Percentiles rank a stretch among this genome's conserved stretches.
These are phyloP conservation scores for Daubentonia madagascariensis DNA, from an alignment of 2,113 vertebrate genomes.

Conservation along the genomic window DNA sequence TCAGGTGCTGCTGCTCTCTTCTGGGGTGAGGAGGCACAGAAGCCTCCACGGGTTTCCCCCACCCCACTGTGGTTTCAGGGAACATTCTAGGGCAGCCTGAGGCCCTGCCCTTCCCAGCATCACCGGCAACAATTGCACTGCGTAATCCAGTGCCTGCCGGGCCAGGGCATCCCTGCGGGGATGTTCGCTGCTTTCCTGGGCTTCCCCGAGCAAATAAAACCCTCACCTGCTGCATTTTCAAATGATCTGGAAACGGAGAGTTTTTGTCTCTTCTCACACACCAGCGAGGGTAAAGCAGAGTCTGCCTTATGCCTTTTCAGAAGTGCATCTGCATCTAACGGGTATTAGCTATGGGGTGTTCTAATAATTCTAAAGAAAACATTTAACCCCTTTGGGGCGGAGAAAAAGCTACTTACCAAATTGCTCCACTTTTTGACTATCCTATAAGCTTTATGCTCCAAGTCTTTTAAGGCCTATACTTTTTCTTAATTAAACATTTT, in stretches of 20 bases:
- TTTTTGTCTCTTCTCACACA: no score
- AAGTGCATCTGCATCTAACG: neutral
- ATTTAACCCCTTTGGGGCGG: neutral
- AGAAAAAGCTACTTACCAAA: neutral
- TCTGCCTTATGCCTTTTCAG: neutral
- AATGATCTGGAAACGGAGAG: neutral
- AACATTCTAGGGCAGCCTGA: no score
- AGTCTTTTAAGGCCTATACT: neutral
- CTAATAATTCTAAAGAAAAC: neutral
- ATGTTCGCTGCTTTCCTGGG: neutral
- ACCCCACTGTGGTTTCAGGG: neutral
- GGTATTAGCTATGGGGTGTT: neutral
- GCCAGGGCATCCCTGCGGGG: fast-evolving
- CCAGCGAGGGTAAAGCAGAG: neutral
- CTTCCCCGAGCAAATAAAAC: neutral
- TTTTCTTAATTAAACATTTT: neutral
- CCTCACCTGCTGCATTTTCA: neutral
- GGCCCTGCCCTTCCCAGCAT: no score
- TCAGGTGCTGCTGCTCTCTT: neutral
- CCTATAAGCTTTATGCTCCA: neutral
- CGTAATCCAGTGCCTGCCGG: no score
- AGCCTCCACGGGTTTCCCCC: fast-evolving
- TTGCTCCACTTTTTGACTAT: neutral
- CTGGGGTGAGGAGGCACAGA: no score
- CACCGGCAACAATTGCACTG: fast-evolving